These are phyloP conservation scores for Tribolium freemani DNA, from an alignment of 2,888 invertebrate genomes.

Conservation along the genomic window DNA sequence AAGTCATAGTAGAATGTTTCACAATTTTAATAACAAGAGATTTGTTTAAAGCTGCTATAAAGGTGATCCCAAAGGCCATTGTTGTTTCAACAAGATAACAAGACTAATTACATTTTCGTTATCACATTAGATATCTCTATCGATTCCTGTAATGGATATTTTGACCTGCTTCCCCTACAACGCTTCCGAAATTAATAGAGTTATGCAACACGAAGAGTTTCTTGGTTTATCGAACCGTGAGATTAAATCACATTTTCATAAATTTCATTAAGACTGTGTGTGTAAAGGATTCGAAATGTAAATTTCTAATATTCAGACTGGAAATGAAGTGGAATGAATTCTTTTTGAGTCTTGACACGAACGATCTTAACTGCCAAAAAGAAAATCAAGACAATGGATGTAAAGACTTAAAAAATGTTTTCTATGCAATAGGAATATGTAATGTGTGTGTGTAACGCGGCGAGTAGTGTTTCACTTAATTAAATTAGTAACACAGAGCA, in stretches of 20 bases:
- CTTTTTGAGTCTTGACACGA: conserved; percentile 6
- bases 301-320: too few species aligned
- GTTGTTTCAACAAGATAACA: background rate
- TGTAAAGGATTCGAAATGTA: background rate
- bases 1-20: too few species aligned
- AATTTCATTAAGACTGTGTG: conserved; percentile 1
- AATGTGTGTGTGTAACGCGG: background rate
- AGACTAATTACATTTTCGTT: background rate
- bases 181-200: conserved; percentile 8
- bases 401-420: background rate
- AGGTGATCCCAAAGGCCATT: background rate
- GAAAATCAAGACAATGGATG: background rate
- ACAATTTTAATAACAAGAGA: too few species aligned
- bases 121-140: background rate
- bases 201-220: conserved; percentile 2
- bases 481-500: background rate
- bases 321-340: background rate
- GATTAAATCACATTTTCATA: conserved; percentile 10
- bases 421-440: conserved; percentile 11
- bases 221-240: conserved; percentile 2
- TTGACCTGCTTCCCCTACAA: background rate
- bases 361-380: background rate
- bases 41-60: too few species aligned
- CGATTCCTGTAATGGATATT: background rate
- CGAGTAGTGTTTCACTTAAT: background rate